Base-by-base conservation (phyloP, 2,113 vertebrate species). In the Spermophilus dauricus region DNA sequence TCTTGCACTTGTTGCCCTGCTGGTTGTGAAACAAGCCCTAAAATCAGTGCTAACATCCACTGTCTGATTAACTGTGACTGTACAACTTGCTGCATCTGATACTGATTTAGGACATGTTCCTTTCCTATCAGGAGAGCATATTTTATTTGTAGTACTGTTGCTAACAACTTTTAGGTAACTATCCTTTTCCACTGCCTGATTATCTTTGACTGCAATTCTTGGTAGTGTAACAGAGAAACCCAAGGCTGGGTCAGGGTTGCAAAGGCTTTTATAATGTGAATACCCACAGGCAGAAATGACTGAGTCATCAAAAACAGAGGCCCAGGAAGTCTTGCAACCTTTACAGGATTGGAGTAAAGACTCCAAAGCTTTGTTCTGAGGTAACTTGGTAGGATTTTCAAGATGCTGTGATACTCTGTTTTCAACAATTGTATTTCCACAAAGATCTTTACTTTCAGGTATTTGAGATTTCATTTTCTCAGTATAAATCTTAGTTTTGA, bases 11-110 rank as follows among this genome's bases (percentile, higher is more conserved):
- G 93, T 98, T 4, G 96, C 97, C 9, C 97, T 97, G 95, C 98
- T 98, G 10, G 63, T 22, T 30, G 98, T 98, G 89, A 98, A 98
- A 84, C 89, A 97, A 86, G 97, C 97, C 91, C 98, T 97, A 67
- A 97, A 97, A 37, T 98, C 98, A 10, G 96, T 85, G 39, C 97
- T 83, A 0, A 30, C 98, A 20, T 97, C 98, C 17, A 97, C 94
- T 8, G 63, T 88, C 88, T 98, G 98, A 28, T 86, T 69, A 10
- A 97, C 24, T 3, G 82, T 80, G 53, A 97, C n/a, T 0, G 3
- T 0, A 32, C 63, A 26, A 11, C 39, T 0, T 0, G 61, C 32
- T 11, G 10, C 0, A 0, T 24, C 89, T 48, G 13, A 17, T 45
- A 0, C 8, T 32, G 22, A 45, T 30, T n/a, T 14, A 0, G 0